Conservation (phyloP, 2,113 vertebrate genomes). For the Tychaedon coryphoeus region DNA sequence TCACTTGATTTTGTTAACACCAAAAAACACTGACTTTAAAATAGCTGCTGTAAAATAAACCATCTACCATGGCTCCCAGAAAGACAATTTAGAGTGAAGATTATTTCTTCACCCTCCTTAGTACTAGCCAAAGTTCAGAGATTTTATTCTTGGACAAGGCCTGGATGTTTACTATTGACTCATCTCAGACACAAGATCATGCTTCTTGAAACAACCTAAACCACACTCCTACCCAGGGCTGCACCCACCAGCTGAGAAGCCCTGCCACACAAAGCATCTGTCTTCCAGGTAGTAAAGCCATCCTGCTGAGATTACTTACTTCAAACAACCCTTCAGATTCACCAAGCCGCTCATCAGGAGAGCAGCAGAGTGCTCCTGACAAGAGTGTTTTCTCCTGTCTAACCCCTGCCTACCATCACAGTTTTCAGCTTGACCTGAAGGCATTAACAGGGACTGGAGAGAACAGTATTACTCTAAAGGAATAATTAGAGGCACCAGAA, state of each 20-base stretch:
- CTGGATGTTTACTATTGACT: background rate
- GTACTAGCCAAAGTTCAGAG: background rate
- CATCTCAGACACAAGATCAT: background rate
- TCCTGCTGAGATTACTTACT: background rate
- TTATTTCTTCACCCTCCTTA: background rate
- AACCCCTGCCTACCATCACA: background rate
- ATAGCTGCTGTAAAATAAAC: background rate
- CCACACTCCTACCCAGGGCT: rapidly evolving
- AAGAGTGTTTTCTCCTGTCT: background rate
- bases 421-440: background rate
- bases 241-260: background rate
- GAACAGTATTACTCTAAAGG: background rate
- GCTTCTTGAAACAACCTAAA: background rate
- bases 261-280: background rate
- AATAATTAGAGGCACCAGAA: background rate
- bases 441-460: background rate
- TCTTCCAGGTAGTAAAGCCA: background rate
- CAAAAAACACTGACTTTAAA: background rate
- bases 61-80: background rate
- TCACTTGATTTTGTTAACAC: background rate
- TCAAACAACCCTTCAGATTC: background rate
- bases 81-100: background rate
- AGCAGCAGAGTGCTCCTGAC: background rate
- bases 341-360: background rate
- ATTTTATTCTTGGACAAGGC: background rate